Conservation (phyloP, 1,140 invertebrate species). For the Philopotamus ludificatus region DNA sequence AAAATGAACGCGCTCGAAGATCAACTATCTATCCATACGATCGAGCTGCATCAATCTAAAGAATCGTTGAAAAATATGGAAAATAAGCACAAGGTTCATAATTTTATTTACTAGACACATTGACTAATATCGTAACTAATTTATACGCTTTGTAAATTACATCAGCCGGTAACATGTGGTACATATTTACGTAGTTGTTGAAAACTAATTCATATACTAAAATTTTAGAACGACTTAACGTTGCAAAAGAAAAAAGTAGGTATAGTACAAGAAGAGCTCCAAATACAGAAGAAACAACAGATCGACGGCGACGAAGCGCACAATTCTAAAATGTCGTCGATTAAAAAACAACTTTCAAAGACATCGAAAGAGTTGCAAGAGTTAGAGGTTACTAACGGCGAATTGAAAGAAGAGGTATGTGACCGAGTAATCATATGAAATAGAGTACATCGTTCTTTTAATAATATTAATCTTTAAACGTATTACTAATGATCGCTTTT, state of each 20-base stretch:
- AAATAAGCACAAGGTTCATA: constrained; percentile 52
- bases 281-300: constrained; percentile 48
- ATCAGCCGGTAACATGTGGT: no score
- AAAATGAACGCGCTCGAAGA: constrained; percentile 48
- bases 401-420: constrained; percentile 60
- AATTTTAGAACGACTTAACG: constrained; percentile 49
- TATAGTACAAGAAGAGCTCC: constrained; percentile 51
- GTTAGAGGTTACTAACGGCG: constrained; percentile 60
- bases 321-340: constrained; percentile 51
- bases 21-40: constrained; percentile 48
- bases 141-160: no score
- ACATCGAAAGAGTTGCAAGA: constrained; percentile 57
- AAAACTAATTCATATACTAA: not conserved
- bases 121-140: no score
- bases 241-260: constrained; percentile 49
- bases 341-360: constrained; percentile 55
- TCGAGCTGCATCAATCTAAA: constrained; percentile 55
- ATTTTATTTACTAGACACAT: no score
- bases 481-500: no score
- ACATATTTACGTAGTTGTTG: no score
- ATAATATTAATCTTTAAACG: no score
- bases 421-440: no score
- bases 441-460: no score
- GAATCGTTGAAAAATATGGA: constrained; percentile 52
- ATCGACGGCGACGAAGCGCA: constrained; percentile 53